Evolutionary conservation across 1,140 invertebrate genomes (phyloP).

Genomic region (Microplitis mediator): DNA sequence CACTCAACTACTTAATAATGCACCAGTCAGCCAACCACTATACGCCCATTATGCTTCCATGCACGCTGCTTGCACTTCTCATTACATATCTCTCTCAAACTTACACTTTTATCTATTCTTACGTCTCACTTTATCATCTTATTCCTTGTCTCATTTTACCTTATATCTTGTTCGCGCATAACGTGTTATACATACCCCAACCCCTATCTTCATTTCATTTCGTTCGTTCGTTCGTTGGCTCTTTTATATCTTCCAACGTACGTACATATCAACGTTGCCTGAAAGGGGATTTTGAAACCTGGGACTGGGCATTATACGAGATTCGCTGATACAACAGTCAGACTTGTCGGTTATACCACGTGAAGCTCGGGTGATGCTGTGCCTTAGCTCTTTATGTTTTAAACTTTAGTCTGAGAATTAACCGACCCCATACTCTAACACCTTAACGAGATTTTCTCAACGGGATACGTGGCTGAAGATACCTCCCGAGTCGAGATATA

Average conservation of each 20-base stretch:
- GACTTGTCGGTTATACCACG: not conserved
- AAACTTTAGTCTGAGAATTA: too few relatives aligned
- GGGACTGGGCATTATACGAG: slow-evolving; percentile 2
- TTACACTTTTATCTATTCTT: too few relatives aligned
- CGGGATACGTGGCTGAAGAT: not conserved
- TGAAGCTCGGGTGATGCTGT: too few relatives aligned
- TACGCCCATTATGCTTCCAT: slow-evolving; percentile 51
- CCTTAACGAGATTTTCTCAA: too few relatives aligned
- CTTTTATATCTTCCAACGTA: too few relatives aligned
- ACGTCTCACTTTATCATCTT: not conserved
- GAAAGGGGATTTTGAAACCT: not conserved
- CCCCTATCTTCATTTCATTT: too few relatives aligned
- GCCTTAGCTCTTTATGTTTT: too few relatives aligned
- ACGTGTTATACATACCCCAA: not conserved
- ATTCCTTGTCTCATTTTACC: not conserved
- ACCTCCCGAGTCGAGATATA: not conserved
- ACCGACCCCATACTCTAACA: too few relatives aligned
- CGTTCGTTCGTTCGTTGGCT: too few relatives aligned
- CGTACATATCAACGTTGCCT: too few relatives aligned
- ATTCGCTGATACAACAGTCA: slow-evolving; percentile 4
- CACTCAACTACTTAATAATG: slow-evolving; percentile 56
- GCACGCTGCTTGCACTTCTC: slow-evolving; percentile 32
- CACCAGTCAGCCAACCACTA: slow-evolving; percentile 53
- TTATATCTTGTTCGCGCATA: not conserved
- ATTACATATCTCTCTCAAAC: not conserved